Base-by-base conservation (phyloP, 92 coral and sea anemone genomes). In the Actinostola sp. region DNA sequence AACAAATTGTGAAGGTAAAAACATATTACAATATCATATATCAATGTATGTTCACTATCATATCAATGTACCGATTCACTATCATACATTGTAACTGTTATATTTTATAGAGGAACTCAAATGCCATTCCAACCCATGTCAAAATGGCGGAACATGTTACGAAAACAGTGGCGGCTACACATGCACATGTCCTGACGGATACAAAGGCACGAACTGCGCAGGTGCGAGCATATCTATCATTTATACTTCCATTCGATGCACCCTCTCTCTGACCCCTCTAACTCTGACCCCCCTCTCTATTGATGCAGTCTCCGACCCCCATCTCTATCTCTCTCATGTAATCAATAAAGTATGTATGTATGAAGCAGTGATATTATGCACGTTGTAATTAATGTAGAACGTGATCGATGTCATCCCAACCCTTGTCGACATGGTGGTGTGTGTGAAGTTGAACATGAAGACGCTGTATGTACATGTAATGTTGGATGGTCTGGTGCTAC, bases 111-210 rank as follows among this genome's bases (percentile, higher is more conserved):
- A 91, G 74, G 97, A 87, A 50, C 83, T 85, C 1, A 95, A 95
- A 80, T 95, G 99, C 49, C 99, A 92, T 62, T 87, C 99, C 17
- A 86, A 84, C 58, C 99, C 99, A n/a, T 95, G 99, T 71, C 86
- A 71, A 80, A 95, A 95, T 75, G 95, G 95, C 49, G 99, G 97
- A 48, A 95, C 97, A 23, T 95, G 99, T 60, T 95, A 79, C 57
- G 99, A 95, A 76, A 95, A 95, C 86, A 92, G 97, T 67, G 92
- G 93, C 2, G 99, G 97, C 9, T 95, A 82, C 82, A 91, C 97
- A 0, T 95, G 99, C 66, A 85, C 89, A 2, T 95, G 99, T 71
- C 88, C 59, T 0, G 88, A 75, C 7, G 99, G 99, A 0, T 91
- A 67, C 75, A 86, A 80, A 54, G 99, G 99, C 7, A 77, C 76